Evolutionary conservation across 1,140 invertebrate species (phyloP).

Genomic region (Tenebrio molitor): DNA sequence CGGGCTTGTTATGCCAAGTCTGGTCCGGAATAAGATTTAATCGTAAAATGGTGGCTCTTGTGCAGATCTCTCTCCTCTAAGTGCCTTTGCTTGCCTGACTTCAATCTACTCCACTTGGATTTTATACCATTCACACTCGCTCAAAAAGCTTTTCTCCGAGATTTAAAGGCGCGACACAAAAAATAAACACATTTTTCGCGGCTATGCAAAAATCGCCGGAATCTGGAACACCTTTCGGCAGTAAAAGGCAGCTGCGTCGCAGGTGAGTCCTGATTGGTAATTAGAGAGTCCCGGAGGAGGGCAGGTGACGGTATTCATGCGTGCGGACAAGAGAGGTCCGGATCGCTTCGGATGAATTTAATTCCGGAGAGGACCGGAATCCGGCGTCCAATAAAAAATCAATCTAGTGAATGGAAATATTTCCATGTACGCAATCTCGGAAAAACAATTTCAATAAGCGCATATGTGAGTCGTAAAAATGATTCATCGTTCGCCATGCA

Average conservation of each 20-base stretch:
- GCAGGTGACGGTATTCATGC: constrained; percentile 19
- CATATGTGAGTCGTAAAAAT: constrained; percentile 46
- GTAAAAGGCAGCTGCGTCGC: constrained; percentile 31
- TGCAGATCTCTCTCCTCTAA: constrained; percentile 55
- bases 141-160: constrained; percentile 28
- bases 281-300: no score
- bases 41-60: constrained; percentile 55
- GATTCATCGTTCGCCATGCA: constrained; percentile 43
- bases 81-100: constrained; percentile 54
- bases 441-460: constrained; percentile 51
- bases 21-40: constrained; percentile 57
- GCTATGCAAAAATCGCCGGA: constrained; percentile 32
- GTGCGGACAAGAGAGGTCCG: constrained; percentile 26
- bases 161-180: constrained; percentile 28
- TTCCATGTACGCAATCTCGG: constrained; percentile 50
- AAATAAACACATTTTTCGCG: constrained; percentile 22
- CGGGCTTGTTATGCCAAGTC: constrained; percentile 56
- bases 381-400: constrained; percentile 46
- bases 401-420: constrained; percentile 51
- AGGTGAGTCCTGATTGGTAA: background rate
- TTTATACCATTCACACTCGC: constrained; percentile 50
- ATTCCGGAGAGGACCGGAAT: constrained; percentile 19
- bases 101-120: constrained; percentile 49
- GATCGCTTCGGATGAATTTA: no score
- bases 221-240: constrained; percentile 41